Evolutionary conservation across 2,888 invertebrate species (phyloP).

Genomic region (Dyspetes luteomarginatus): DNA sequence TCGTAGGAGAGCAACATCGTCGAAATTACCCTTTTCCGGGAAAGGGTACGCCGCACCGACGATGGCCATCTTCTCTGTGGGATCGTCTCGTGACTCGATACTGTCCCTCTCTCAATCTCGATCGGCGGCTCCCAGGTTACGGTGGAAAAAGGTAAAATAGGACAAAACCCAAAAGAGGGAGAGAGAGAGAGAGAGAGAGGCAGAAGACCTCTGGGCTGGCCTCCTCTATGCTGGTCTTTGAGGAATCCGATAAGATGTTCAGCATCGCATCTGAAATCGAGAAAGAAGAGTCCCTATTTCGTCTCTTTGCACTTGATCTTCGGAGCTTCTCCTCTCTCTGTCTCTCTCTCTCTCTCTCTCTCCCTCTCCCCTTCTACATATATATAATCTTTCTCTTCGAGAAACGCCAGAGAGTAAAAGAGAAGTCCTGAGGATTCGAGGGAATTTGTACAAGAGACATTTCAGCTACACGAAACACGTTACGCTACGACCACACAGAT

Average conservation of each 20-base stretch:
- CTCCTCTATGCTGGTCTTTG: conserved; percentile 49
- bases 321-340: conserved; percentile 15
- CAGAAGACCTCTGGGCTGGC: conserved; percentile 24
- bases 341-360: not conserved
- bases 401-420: conserved; percentile 37
- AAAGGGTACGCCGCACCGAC: conserved; percentile 13
- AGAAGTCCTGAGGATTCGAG: conserved; percentile 48
- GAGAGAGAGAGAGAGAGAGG: conserved; percentile 19
- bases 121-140: conserved; percentile 15
- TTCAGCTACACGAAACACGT: conserved; percentile 58
- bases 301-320: conserved; percentile 18
- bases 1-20: not conserved
- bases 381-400: not conserved
- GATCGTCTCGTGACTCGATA: not conserved
- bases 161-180: conserved; percentile 5
- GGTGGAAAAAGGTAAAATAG: conserved; percentile 6
- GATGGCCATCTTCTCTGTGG: conserved; percentile 32
- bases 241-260: conserved; percentile 65
- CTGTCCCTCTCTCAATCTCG: not conserved
- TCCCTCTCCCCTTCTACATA: not conserved
- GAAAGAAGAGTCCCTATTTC: conserved; percentile 44
- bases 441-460: conserved; percentile 62
- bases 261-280: conserved; percentile 60
- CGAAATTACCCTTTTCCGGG: conserved; percentile 50
- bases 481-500: conserved; percentile 57